These are phyloP conservation scores for Hozukius guyotensis DNA, from an alignment of 2,797 vertebrate genomes.

Conservation along the genomic window DNA sequence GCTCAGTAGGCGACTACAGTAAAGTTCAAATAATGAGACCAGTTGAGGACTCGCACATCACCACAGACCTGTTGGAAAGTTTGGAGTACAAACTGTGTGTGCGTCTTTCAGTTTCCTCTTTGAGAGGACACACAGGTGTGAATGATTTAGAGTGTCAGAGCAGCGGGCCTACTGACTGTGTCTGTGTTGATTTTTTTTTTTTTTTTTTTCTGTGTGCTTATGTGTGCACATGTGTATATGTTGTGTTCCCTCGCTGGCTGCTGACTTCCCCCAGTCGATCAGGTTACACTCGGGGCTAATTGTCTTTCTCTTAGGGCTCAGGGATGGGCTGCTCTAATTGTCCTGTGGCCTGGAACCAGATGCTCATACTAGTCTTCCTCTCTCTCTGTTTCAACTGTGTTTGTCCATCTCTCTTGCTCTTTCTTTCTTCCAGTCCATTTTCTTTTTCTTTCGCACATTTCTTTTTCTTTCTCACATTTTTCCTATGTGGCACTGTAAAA, in stretches of 20 bases:
- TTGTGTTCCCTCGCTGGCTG: constrained; percentile 48
- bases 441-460: constrained; percentile 12
- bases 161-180: constrained; percentile 24
- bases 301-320: constrained; percentile 77
- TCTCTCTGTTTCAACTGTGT: background rate
- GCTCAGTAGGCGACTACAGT: constrained; percentile 8
- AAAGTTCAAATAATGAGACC: constrained; percentile 31
- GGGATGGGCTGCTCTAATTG: constrained; percentile 79
- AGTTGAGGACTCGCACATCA: constrained; percentile 13
- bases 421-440: constrained; percentile 5
- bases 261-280: constrained; percentile 76
- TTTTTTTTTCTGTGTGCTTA: background rate
- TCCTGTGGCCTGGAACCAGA: constrained; percentile 79
- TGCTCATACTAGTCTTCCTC: constrained; percentile 51
- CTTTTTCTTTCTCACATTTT: background rate
- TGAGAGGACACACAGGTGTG: constrained; percentile 73
- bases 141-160: constrained; percentile 75
- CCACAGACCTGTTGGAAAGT: constrained; percentile 17
- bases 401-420: background rate
- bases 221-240: constrained; percentile 35
- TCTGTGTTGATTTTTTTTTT: constrained; percentile 23
- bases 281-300: constrained; percentile 80
- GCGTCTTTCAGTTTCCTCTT: constrained; percentile 64
- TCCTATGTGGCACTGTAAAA: background rate
- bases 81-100: constrained; percentile 36